Conservation (phyloP, 2,888 invertebrate species). For the Acleris holmiana region DNA sequence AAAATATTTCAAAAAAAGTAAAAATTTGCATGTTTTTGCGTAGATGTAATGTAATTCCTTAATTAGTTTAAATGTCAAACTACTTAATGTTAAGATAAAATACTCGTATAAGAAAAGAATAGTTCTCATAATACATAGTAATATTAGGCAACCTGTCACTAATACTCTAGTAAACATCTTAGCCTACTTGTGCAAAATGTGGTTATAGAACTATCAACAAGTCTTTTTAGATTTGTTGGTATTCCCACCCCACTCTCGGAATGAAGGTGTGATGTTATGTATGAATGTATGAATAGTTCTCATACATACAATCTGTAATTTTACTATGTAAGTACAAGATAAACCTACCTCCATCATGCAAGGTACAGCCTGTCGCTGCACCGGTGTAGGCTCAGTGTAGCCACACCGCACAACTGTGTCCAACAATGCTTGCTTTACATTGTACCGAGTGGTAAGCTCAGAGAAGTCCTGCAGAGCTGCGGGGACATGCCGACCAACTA, state of each 20-base stretch:
- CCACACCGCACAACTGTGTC: constrained; percentile 88
- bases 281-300: background rate
- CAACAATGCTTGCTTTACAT: constrained; percentile 85
- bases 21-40: too few relatives aligned
- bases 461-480: constrained; percentile 89
- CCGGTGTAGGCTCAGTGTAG: constrained; percentile 91
- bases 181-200: too few relatives aligned
- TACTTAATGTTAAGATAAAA: background rate
- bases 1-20: background rate
- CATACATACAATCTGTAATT: background rate
- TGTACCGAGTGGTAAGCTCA: constrained; percentile 84
- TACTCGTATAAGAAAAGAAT: too few relatives aligned
- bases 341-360: constrained; percentile 89
- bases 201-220: too few relatives aligned
- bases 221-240: too few relatives aligned
- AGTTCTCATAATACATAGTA: too few relatives aligned
- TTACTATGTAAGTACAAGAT: constrained; percentile 8
- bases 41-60: too few relatives aligned
- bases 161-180: too few relatives aligned
- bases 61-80: too few relatives aligned
- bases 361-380: constrained; percentile 97
- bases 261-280: too few relatives aligned
- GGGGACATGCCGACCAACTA: constrained; percentile 91
- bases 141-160: too few relatives aligned
- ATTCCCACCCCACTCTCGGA: too few relatives aligned